Evolutionary conservation across 2,797 vertebrate genomes (phyloP).

Genomic region (Rhinatrema bivittatum): DNA sequence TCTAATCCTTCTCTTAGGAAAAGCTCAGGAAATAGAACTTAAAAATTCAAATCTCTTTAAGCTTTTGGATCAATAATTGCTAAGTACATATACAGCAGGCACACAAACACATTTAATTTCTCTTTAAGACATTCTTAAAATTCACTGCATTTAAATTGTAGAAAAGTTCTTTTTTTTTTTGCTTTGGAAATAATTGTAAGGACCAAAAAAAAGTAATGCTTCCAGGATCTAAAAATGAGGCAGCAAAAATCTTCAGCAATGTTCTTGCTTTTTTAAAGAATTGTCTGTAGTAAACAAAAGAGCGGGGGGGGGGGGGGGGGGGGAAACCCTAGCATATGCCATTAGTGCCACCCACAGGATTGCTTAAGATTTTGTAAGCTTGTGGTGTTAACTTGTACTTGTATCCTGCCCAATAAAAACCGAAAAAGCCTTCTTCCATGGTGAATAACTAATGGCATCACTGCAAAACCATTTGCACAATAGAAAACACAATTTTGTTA

Average conservation of each 20-base stretch:
- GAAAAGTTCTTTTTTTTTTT: too few relatives aligned
- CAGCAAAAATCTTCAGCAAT: rapidly evolving
- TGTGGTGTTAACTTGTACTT: rapidly evolving
- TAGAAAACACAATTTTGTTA: not conserved
- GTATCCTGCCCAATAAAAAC: not conserved
- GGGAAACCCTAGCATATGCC: not conserved
- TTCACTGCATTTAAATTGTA: too few relatives aligned
- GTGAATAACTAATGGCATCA: not conserved
- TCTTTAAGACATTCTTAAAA: too few relatives aligned
- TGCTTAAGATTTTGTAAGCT: rapidly evolving
- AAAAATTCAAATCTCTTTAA: too few relatives aligned
- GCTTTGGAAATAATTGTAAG: too few relatives aligned
- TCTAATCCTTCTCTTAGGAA: too few relatives aligned
- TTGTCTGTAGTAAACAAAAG: not conserved
- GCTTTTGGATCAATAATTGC: too few relatives aligned
- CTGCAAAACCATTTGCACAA: conserved; percentile 5
- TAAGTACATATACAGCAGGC: too few relatives aligned
- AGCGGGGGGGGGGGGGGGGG: too few relatives aligned
- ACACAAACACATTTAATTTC: too few relatives aligned
- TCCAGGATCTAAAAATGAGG: too few relatives aligned
- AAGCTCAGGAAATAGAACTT: too few relatives aligned
- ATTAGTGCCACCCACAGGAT: not conserved
- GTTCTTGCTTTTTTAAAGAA: not conserved
- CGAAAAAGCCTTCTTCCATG: rapidly evolving
- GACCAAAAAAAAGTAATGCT: not conserved